A percentile compares a stretch with the other conserved stretches of the same genome.
phyloP scores from a whole-genome alignment of 2,888 invertebrate genomes.

The Cremastinae sp. region DNA sequence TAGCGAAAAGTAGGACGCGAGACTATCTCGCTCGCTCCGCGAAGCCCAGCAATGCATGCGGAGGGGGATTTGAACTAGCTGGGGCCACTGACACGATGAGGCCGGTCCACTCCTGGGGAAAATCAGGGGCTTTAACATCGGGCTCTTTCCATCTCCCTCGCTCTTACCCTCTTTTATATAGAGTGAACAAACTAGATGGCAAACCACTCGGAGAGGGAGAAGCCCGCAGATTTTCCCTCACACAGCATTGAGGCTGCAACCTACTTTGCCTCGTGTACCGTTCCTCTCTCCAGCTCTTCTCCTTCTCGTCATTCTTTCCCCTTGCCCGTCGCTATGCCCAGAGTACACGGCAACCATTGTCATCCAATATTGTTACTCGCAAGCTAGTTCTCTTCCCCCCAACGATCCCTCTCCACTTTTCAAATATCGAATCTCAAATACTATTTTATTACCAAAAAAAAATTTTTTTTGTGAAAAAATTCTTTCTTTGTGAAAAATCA shows the following conservation, averaged over 20 bases:
- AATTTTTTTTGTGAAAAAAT: no score
- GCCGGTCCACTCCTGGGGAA: constrained; percentile 68
- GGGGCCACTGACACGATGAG: constrained; percentile 72
- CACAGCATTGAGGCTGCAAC: constrained; percentile 64
- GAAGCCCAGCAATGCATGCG: constrained; percentile 68
- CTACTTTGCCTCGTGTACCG: constrained; percentile 67
- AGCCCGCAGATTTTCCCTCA: constrained; percentile 65
- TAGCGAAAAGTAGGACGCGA: constrained; percentile 66
- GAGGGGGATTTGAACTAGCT: constrained; percentile 67
- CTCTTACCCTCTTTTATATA: no score
- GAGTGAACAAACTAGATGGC: constrained; percentile 9
- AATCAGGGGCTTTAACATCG: constrained; percentile 57
- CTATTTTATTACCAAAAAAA: no score
- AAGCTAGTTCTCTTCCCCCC: no score
- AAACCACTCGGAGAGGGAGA: constrained; percentile 52
- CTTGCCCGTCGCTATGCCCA: constrained; percentile 16
- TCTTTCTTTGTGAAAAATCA: no score
- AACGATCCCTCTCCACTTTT: no score
- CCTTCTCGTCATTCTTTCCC: not conserved
- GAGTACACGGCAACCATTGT: constrained; percentile 27
- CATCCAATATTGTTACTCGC: constrained; percentile 36
- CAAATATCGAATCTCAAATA: no score
- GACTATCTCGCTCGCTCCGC: constrained; percentile 29
- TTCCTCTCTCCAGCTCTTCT: constrained; percentile 20
- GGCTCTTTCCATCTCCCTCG: no score